Evolutionary conservation across 2,797 vertebrate species (phyloP).

Genomic region (Momotus momota): DNA sequence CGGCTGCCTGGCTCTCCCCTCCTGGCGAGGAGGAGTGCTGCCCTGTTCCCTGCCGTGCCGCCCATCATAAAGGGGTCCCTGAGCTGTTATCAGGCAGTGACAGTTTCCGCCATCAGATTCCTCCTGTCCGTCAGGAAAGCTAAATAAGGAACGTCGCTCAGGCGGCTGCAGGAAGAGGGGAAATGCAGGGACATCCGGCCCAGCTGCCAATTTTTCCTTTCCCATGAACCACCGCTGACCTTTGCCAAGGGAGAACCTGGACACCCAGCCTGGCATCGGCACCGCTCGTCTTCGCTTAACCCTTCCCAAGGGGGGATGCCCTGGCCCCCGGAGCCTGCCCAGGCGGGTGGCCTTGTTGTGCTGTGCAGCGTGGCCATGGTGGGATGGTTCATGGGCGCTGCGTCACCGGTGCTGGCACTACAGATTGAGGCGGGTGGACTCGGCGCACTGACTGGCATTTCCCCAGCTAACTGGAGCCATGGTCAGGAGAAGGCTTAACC

Average conservation of each 20-base stretch:
- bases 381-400: rapidly evolving
- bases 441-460: background rate
- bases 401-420: rapidly evolving
- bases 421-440: rapidly evolving
- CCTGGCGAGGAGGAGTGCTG: background rate
- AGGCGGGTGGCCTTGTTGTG: rapidly evolving
- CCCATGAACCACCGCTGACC: slow-evolving; percentile 88
- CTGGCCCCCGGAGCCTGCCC: background rate
- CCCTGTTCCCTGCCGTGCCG: slow-evolving; percentile 50
- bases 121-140: slow-evolving; percentile 81
- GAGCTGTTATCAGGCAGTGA: slow-evolving; percentile 82
- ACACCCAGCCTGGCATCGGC: slow-evolving; percentile 68
- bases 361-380: rapidly evolving
- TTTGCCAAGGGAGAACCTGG: slow-evolving; percentile 73
- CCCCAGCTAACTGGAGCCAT: background rate
- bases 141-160: slow-evolving; percentile 84
- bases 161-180: slow-evolving; percentile 82
- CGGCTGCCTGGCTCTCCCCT: background rate
- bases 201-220: slow-evolving; percentile 86
- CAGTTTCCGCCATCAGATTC: slow-evolving; percentile 82
- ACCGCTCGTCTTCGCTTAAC: slow-evolving; percentile 40
- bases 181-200: slow-evolving; percentile 85
- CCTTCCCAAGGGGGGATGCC: slow-evolving; percentile 39
- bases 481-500: background rate
- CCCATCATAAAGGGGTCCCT: slow-evolving; percentile 74